These are phyloP conservation scores for Bombylius major DNA, from an alignment of 2,888 invertebrate genomes.

Conservation along the genomic window DNA sequence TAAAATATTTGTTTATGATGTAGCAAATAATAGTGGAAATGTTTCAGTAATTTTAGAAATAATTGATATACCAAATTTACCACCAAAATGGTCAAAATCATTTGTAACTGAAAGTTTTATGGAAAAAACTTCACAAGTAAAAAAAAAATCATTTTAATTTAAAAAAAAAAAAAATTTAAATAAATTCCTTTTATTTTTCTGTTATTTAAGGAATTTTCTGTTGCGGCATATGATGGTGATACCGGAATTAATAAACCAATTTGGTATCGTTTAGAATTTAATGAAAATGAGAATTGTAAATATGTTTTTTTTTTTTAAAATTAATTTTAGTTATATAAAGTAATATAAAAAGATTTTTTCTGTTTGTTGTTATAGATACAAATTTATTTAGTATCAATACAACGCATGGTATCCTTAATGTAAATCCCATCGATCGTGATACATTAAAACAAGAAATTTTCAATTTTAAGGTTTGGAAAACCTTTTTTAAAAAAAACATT, in stretches of 20 bases:
- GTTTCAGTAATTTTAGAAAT: conserved; percentile 43
- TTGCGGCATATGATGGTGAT: conserved; percentile 50
- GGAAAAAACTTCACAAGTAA: conserved; percentile 38
- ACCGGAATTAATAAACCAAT: conserved; percentile 44
- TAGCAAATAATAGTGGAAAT: conserved; percentile 23
- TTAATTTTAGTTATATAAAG: not conserved
- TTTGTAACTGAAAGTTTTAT: conserved; percentile 44
- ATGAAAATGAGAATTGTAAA: conserved; percentile 30
- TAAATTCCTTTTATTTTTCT: not conserved
- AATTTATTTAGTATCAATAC: conserved; percentile 15
- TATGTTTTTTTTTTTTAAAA: not conserved
- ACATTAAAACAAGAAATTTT: conserved; percentile 36
- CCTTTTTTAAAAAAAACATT: too few relatives aligned
- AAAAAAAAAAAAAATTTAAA: too few relatives aligned
- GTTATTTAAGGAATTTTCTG: conserved; percentile 29
- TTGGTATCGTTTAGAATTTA: conserved; percentile 38
- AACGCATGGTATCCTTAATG: conserved; percentile 17
- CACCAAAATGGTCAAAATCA: conserved; percentile 46
- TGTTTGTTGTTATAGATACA: conserved; percentile 14
- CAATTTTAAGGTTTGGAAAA: conserved; percentile 25
- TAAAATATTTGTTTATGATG: conserved; percentile 42
- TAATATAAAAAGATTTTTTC: too few relatives aligned
- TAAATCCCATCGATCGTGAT: conserved; percentile 38
- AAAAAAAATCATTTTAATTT: not conserved
- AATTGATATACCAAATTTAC: conserved; percentile 43